Evolutionary conservation across 2,113 vertebrate genomes (phyloP).

Genomic region (Pyxicephalus adspersus): DNA sequence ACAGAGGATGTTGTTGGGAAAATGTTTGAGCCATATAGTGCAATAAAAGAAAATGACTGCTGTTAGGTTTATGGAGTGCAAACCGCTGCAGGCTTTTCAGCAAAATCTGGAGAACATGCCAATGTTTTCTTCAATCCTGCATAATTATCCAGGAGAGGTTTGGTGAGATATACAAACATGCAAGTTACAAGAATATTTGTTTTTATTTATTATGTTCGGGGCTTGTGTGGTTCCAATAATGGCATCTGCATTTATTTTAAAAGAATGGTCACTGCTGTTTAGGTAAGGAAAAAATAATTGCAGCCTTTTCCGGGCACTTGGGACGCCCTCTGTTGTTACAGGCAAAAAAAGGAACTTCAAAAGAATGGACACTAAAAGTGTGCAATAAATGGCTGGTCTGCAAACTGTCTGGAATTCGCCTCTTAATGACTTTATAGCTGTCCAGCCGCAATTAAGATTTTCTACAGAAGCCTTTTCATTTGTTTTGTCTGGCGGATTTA

Average conservation of each 20-base stretch:
- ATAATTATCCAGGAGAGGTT: conserved; percentile 13
- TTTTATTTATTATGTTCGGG: too few species aligned
- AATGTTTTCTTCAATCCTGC: conserved; percentile 64
- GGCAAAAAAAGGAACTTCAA: conserved; percentile 86
- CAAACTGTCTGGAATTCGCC: conserved; percentile 97
- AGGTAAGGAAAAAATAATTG: conserved; percentile 1
- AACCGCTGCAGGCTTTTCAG: conserved; percentile 79
- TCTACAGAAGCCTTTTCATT: conserved; percentile 84
- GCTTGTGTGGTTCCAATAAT: background rate
- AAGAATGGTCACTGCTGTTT: background rate
- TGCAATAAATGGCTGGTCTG: conserved; percentile 94
- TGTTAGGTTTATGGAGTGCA: conserved; percentile 92
- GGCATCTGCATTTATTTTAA: background rate
- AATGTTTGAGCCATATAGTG: conserved; percentile 72
- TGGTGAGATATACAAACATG: too few species aligned
- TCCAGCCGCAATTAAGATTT: conserved; percentile 88
- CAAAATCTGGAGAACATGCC: conserved; percentile 63
- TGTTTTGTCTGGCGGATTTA: conserved; percentile 85
- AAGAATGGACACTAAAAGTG: conserved; percentile 83
- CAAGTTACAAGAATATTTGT: too few species aligned
- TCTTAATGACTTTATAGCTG: conserved; percentile 97
- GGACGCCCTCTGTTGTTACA: conserved; percentile 84
- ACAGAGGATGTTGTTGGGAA: conserved; percentile 70
- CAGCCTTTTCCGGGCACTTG: conserved; percentile 64
- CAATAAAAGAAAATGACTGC: conserved; percentile 88